phyloP scores from a whole-genome alignment of 2,888 invertebrate genomes.

The Idaea aversata region DNA sequence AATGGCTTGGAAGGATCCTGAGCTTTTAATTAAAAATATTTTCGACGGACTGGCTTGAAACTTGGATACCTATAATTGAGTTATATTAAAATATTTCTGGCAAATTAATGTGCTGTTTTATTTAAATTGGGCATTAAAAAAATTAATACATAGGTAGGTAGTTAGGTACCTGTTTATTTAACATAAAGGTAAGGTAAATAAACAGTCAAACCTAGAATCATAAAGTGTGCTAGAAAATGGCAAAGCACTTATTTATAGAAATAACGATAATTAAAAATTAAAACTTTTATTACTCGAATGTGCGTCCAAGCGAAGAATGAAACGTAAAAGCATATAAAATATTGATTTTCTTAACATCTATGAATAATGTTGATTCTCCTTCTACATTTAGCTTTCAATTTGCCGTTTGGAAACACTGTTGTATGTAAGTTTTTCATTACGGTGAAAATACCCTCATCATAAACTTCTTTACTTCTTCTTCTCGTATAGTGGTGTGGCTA shows the following conservation, averaged over 20 bases:
- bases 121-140: background rate
- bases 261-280: background rate
- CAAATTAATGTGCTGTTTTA: background rate
- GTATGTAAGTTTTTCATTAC: background rate
- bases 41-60: background rate
- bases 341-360: background rate
- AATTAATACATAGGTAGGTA: no score
- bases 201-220: no score
- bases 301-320: background rate
- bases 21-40: background rate
- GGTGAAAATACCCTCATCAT: background rate
- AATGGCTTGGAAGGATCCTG: conserved; percentile 32
- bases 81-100: background rate
- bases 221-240: background rate
- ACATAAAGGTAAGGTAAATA: no score
- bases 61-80: background rate
- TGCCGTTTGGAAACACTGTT: background rate
- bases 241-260: background rate
- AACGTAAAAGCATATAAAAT: background rate
- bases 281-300: background rate
- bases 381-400: conserved; percentile 8
- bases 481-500: no score
- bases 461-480: no score
- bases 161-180: no score
- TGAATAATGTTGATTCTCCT: conserved; percentile 16